These are phyloP conservation scores for Cyanocitta stelleri DNA, from an alignment of 2,113 vertebrate genomes.

Conservation along the genomic window DNA sequence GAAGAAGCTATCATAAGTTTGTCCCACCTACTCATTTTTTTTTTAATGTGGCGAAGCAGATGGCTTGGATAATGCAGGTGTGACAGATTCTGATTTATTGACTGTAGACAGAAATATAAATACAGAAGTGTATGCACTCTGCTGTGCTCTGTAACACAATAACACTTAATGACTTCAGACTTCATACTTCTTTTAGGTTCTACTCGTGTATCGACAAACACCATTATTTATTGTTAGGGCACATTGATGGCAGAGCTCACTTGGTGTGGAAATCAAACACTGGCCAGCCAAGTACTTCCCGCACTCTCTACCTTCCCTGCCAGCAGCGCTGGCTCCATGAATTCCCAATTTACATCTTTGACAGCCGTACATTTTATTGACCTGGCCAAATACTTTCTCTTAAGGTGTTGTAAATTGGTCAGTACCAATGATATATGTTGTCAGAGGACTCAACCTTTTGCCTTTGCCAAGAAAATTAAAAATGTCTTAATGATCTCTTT, in stretches of 20 bases:
- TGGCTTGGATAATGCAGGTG: slow-evolving; percentile 55
- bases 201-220: not conserved
- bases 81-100: slow-evolving; percentile 48
- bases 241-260: not conserved
- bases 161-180: slow-evolving; percentile 23
- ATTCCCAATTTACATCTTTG: not conserved
- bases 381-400: not conserved
- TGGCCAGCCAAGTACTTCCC: not conserved
- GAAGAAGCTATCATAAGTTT: slow-evolving; percentile 11
- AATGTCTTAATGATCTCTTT: not conserved
- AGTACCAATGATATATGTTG: not conserved
- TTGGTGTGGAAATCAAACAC: not conserved
- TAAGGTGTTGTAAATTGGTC: not conserved
- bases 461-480: slow-evolving; percentile 38
- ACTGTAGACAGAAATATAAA: slow-evolving; percentile 33
- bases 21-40: slow-evolving; percentile 40
- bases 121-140: slow-evolving; percentile 28
- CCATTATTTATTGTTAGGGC: slow-evolving; percentile 16
- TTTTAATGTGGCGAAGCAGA: slow-evolving; percentile 44
- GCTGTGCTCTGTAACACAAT: not conserved
- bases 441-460: not conserved
- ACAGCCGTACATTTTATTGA: not conserved
- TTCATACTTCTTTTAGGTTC: slow-evolving; percentile 15
- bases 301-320: not conserved
- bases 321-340: not conserved